Evolutionary conservation across 2,797 vertebrate genomes (phyloP).

Genomic region (Coluber constrictor): DNA sequence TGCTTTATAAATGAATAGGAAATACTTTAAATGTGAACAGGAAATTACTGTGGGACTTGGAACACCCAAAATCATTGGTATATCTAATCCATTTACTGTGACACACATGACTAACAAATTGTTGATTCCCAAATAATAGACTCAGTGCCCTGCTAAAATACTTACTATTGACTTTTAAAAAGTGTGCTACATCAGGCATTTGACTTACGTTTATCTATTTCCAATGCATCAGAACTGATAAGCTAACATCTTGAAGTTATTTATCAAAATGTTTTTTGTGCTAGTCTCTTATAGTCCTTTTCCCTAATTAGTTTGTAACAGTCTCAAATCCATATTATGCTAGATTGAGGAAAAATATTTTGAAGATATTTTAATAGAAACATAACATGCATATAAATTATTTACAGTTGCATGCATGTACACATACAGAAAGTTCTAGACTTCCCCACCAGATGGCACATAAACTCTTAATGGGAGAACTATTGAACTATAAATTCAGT

Average conservation of each 20-base stretch:
- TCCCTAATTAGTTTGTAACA: neutral
- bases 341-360: neutral
- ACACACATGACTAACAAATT: neutral
- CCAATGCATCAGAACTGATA: neutral
- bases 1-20: neutral
- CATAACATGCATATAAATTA: neutral
- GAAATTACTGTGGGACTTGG: neutral
- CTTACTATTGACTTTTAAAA: neutral
- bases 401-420: neutral
- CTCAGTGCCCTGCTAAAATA: neutral
- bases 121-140: neutral
- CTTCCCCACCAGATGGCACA: conserved; percentile 31
- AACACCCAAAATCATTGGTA: neutral
- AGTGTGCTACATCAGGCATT: neutral
- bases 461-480: conserved; percentile 1
- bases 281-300: neutral
- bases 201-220: neutral
- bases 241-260: neutral
- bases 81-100: neutral
- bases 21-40: neutral
- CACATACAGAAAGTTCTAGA: neutral
- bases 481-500: neutral
- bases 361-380: neutral
- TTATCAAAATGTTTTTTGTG: neutral
- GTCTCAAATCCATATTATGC: neutral